Evolutionary conservation across 2,888 invertebrate species (phyloP).

Genomic region (Orgyia antiqua): DNA sequence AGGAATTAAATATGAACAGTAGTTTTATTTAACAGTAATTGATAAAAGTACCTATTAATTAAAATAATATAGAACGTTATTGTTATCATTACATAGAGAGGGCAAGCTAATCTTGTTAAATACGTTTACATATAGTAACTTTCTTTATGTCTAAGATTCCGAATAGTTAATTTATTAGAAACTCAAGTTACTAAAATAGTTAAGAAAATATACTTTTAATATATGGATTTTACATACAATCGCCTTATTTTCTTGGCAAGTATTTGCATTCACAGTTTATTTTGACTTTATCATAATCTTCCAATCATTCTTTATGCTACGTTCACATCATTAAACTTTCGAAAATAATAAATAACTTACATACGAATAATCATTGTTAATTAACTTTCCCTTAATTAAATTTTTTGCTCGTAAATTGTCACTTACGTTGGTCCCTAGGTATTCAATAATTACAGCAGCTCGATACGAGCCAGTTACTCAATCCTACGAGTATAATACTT

Average conservation of each 20-base stretch:
- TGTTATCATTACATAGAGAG: too few species aligned
- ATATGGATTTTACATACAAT: conserved; percentile 5
- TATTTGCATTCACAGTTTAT: conserved; percentile 13
- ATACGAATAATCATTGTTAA: conserved; percentile 23
- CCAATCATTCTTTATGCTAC: conserved; percentile 22
- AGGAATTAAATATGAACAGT: too few species aligned
- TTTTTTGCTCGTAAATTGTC: conserved; percentile 22
- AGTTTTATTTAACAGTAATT: too few species aligned
- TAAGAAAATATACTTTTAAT: too few species aligned
- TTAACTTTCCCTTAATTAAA: conserved; percentile 22
- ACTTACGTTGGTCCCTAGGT: conserved; percentile 26
- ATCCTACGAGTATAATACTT: conserved; percentile 25
- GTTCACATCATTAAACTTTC: conserved; percentile 20
- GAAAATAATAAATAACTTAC: conserved; percentile 23
- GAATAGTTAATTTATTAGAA: too few species aligned
- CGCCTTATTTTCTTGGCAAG: conserved; percentile 15
- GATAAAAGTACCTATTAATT: too few species aligned
- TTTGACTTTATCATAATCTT: conserved; percentile 15
- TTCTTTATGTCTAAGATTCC: too few species aligned
- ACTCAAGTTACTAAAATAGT: too few species aligned
- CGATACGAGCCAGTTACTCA: conserved; percentile 67
- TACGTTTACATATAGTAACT: too few species aligned
- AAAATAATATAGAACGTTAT: too few species aligned
- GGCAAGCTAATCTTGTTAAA: too few species aligned
- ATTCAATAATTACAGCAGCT: conserved; percentile 43